These are phyloP conservation scores for Leptopilina myrica DNA, from an alignment of 2,888 invertebrate species.

Conservation along the genomic window DNA sequence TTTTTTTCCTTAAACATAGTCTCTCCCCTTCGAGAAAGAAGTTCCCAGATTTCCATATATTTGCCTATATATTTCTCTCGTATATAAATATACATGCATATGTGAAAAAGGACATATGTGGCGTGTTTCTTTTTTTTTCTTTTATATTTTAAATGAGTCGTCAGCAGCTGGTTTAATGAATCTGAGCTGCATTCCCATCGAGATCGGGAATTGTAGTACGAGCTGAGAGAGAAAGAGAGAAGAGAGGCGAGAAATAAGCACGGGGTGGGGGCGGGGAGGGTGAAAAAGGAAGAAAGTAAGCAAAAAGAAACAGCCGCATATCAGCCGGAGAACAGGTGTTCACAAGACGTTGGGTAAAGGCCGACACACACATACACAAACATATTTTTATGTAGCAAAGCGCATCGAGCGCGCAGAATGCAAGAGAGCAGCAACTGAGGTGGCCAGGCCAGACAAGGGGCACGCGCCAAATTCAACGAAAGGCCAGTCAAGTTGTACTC, in stretches of 20 bases:
- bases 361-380: constrained; percentile 41
- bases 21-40: background rate
- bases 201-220: constrained; percentile 13
- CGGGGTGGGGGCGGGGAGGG: no score
- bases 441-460: constrained; percentile 67
- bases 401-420: constrained; percentile 52
- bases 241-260: constrained; percentile 3
- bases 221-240: constrained; percentile 33
- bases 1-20: background rate
- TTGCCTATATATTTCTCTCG: background rate
- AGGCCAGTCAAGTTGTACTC: constrained; percentile 58
- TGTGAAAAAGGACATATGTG: constrained; percentile 4
- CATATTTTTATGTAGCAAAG: constrained; percentile 45
- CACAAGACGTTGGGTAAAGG: constrained; percentile 47
- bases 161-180: constrained; percentile 40
- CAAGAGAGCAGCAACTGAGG: constrained; percentile 56
- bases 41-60: constrained; percentile 20
- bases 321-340: constrained; percentile 76
- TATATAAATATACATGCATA: background rate
- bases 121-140: background rate
- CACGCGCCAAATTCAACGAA: constrained; percentile 74
- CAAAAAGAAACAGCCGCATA: constrained; percentile 66
- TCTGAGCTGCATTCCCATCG: constrained; percentile 38
- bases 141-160: constrained; percentile 28
- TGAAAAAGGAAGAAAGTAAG: constrained; percentile 46